Base-by-base conservation (phyloP, 2,797 vertebrate genomes). In the Hydrophis major region DNA sequence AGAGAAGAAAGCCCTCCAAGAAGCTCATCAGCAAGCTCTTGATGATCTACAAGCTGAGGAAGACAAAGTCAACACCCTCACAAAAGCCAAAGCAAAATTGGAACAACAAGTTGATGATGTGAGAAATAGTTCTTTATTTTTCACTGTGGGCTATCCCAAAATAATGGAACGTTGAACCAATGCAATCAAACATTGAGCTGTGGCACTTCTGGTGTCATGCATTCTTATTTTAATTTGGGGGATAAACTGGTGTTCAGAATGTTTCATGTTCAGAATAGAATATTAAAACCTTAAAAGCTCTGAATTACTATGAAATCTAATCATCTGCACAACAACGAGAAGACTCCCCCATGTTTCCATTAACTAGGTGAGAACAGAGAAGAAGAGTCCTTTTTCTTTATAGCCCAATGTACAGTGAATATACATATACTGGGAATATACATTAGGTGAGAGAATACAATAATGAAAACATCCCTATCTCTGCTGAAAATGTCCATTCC, bases 41-140 rank as follows among this genome's bases (percentile, higher is more conserved):
- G 98, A 98, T 60, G 98, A 98, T 94, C 97, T 99, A 18, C 98
- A 99, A 88, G 98, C 98, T 87, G 98, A 99, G 94, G 99, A 99
- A 93, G 98, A 99, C 89, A 98, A 98, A 98, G 98, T 97, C 50
- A 97, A 97, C 89, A 97, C 95, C 92, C 93, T 98, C 87, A 98
- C 94, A 60, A 99, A 98, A 96, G 94, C 95, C 87, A 98, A 97
- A 94, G 95, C 94, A 92, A 98, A 98, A 88, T 89, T 98, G 96
- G 98, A 99, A 92, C 98, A 98, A 93, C 98, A 99, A 97, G 98
- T 98, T 0, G 98, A 98, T 78, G 97, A 98, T 0, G 98, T 98
- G 63, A 97, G 97, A 91, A 25, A 18, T 16, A 57, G 55, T 8
- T 57, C 53, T 22, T 32, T 11, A 92, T 25, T 25, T 63, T 66